Conservation (phyloP, 2,888 invertebrate species). For the Megamerina dolium region DNA sequence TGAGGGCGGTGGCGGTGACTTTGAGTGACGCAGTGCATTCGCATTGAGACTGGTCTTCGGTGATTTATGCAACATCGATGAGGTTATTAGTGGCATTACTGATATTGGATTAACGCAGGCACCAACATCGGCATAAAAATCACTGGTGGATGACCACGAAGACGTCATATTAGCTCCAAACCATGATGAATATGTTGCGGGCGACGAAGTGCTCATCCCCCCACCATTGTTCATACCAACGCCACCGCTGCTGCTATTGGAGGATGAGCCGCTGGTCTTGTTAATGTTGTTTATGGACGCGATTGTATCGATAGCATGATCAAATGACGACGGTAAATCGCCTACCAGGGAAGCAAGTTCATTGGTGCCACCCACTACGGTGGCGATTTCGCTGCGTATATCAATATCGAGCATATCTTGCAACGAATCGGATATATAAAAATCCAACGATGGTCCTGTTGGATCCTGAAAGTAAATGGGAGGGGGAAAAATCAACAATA, state of each 20-base stretch:
- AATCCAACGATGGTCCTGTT: conserved; percentile 57
- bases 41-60: conserved; percentile 41
- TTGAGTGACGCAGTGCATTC: conserved; percentile 23
- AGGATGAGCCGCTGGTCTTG: conserved; percentile 23
- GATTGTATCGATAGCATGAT: conserved; percentile 41
- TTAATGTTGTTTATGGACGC: conserved; percentile 36
- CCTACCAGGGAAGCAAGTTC: conserved; percentile 54
- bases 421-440: conserved; percentile 66
- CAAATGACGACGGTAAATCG: conserved; percentile 49
- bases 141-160: conserved; percentile 47
- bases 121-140: conserved; percentile 71
- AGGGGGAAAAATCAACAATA: neutral
- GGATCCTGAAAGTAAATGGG: conserved; percentile 53
- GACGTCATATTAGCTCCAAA: conserved; percentile 24
- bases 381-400: conserved; percentile 79
- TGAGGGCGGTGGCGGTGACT: conserved; percentile 53
- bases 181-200: conserved; percentile 31
- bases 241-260: conserved; percentile 21
- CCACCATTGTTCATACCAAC: conserved; percentile 6
- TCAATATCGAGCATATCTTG: conserved; percentile 89
- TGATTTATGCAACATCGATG: conserved; percentile 40
- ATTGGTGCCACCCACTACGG: conserved; percentile 66
- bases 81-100: conserved; percentile 73
- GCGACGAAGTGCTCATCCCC: conserved; percentile 6
- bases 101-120: conserved; percentile 74